Evolutionary conservation across 2,888 invertebrate genomes (phyloP), one percentile per base, ranked within the genome.

Genomic region (Diachrysia chrysitis): DNA sequence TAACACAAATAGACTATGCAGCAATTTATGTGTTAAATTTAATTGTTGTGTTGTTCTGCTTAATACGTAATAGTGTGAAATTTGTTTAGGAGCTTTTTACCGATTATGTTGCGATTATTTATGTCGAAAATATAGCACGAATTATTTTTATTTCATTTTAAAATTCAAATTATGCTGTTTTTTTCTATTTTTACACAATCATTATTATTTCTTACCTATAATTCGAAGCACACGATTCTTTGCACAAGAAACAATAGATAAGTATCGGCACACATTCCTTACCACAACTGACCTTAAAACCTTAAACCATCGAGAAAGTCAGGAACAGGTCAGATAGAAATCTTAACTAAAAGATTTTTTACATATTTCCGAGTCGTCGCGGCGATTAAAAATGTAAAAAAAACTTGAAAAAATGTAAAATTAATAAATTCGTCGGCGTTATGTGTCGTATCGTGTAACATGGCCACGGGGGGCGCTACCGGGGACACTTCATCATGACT

Each of bases 391-490:
- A 79, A 82, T 78, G 74, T 42, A 42, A 42, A 42, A 42, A 42
- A 42, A 42, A 42, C 14, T 16, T 16, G 16, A 42, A 42, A 42
- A 42, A 42, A 42, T 42, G 42, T 77, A 78, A 82, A 83, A 83
- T 81, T 83, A 84, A 82, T 81, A 81, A 83, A 87, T 85, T 86
- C 78, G 88, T 89, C 90, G 90, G 89, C 88, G 85, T 80, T 85
- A 90, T 89, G 91, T 91, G 91, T 93, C 88, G 92, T 91, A 88
- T 89, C 89, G 87, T 90, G 90, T 93, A 91, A 88, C 92, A 82
- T 76, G 82, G 61, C 93, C 83, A 90, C 92, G 85, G 94, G 95
- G 90, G 94, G 91, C 88, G 94, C 95, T 94, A 95, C 95, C 83
- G 93, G 89, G 79, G 86, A 85, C 83, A 84, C 82, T 89, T 89